Evolutionary conservation across 2,888 invertebrate genomes (phyloP).

Genomic region (Drosophila neonasuta): DNA sequence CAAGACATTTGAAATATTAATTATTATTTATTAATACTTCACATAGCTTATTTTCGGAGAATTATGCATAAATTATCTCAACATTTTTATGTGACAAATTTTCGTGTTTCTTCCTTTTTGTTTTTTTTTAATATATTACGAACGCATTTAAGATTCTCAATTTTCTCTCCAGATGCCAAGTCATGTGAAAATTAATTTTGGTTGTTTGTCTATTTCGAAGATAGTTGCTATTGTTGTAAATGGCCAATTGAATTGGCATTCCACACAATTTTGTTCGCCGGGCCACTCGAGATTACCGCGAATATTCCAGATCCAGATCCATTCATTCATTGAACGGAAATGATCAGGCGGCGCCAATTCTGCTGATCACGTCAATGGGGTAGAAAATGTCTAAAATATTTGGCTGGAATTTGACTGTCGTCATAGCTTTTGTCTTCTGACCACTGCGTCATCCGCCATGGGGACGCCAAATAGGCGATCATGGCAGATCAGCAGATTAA

Average conservation of each 20-base stretch:
- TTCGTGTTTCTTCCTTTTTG: slow-evolving; percentile 38
- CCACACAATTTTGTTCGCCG: slow-evolving; percentile 14
- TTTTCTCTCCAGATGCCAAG: slow-evolving; percentile 36
- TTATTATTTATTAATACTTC: slow-evolving; percentile 63
- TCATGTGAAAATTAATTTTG: slow-evolving; percentile 33
- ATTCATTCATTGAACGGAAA: slow-evolving; percentile 24
- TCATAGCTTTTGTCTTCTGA: slow-evolving; percentile 59
- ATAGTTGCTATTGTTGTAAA: slow-evolving; percentile 39
- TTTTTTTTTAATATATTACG: neutral
- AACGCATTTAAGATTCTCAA: slow-evolving; percentile 2
- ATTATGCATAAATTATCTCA: slow-evolving; percentile 56
- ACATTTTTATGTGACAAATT: slow-evolving; percentile 66
- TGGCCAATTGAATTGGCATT: slow-evolving; percentile 23
- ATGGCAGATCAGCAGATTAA: slow-evolving; percentile 5
- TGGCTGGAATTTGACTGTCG: slow-evolving; percentile 69
- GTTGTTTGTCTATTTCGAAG: neutral
- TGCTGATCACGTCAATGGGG: slow-evolving; percentile 64
- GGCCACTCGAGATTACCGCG: slow-evolving; percentile 52
- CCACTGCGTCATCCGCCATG: slow-evolving; percentile 65
- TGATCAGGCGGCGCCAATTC: slow-evolving; percentile 59
- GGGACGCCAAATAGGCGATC: slow-evolving; percentile 61
- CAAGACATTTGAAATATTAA: slow-evolving; percentile 38
- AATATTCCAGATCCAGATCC: slow-evolving; percentile 37
- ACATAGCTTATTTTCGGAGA: slow-evolving; percentile 14
- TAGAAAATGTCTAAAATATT: slow-evolving; percentile 50